phyloP scores from a whole-genome alignment of 2,888 invertebrate species.

The Cyrtodaria siliqua region DNA sequence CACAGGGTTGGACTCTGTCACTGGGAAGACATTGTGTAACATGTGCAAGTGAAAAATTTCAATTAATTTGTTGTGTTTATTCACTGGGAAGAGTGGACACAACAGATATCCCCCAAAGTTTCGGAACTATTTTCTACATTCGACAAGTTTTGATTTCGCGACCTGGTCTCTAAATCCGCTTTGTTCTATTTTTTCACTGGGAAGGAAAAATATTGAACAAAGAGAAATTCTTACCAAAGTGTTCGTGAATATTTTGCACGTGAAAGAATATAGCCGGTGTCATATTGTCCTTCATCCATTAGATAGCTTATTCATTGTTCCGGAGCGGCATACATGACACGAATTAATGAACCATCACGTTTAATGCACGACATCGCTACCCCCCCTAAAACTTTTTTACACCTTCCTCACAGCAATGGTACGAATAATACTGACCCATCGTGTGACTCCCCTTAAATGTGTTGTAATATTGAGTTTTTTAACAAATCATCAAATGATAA shows the following conservation, averaged over 20 bases:
- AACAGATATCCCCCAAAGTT: slow-evolving; percentile 50
- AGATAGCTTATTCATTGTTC: slow-evolving; percentile 45
- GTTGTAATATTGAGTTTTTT: background rate
- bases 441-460: background rate
- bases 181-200: slow-evolving; percentile 70
- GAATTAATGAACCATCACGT: slow-evolving; percentile 7
- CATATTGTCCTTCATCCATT: slow-evolving; percentile 64
- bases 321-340: slow-evolving; percentile 62
- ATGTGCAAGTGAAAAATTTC: slow-evolving; percentile 15
- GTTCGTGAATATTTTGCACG: background rate
- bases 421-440: background rate
- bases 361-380: slow-evolving; percentile 12
- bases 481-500: no score
- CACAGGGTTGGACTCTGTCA: slow-evolving; percentile 58
- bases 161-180: slow-evolving; percentile 56
- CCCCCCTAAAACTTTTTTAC: slow-evolving; percentile 13
- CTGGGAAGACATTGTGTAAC: slow-evolving; percentile 63
- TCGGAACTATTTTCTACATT: slow-evolving; percentile 23
- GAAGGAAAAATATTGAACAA: slow-evolving; percentile 66
- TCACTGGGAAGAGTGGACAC: slow-evolving; percentile 66
- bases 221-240: slow-evolving; percentile 40
- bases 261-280: slow-evolving; percentile 33
- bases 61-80: slow-evolving; percentile 62
- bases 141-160: slow-evolving; percentile 50
- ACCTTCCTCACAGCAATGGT: no score